Conservation (phyloP, 1,140 invertebrate species). For the Plectrocnemia conspersa region DNA sequence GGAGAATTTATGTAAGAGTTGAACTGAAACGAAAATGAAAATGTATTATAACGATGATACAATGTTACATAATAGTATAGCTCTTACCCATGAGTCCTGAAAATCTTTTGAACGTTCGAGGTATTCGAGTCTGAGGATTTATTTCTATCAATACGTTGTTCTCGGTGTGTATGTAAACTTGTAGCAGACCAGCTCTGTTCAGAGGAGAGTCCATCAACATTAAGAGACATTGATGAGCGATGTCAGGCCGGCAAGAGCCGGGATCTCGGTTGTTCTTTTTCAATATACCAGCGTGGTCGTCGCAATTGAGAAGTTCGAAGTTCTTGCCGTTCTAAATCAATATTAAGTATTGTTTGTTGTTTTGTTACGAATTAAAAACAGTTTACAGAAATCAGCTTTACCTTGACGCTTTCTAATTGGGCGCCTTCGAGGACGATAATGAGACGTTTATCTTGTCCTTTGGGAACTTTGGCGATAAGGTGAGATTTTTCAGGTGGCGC, state of each 20-base stretch:
- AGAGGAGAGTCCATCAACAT: slow-evolving; percentile 97
- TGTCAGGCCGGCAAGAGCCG: slow-evolving; percentile 85
- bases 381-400: slow-evolving; percentile 41
- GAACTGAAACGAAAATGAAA: slow-evolving; percentile 65
- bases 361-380: slow-evolving; percentile 15
- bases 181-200: slow-evolving; percentile 82
- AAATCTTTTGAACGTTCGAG: slow-evolving; percentile 97
- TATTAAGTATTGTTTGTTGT: slow-evolving; percentile 17
- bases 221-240: slow-evolving; percentile 89
- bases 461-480: slow-evolving; percentile 62
- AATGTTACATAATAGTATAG: not conserved
- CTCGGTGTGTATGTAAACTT: slow-evolving; percentile 93
- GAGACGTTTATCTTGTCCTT: slow-evolving; percentile 81
- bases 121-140: slow-evolving; percentile 97
- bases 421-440: slow-evolving; percentile 92
- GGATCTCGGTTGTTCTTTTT: slow-evolving; percentile 81
- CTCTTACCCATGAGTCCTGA: slow-evolving; percentile 90
- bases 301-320: slow-evolving; percentile 91
- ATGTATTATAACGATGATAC: slow-evolving; percentile 8
- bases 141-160: slow-evolving; percentile 98
- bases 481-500: slow-evolving; percentile 65
- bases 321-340: slow-evolving; percentile 69
- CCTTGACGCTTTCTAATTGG: slow-evolving; percentile 93
- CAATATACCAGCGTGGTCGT: slow-evolving; percentile 82
- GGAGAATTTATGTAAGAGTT: slow-evolving; percentile 91